These are phyloP conservation scores for Catharus bicknelli DNA, from an alignment of 2,113 vertebrate genomes.

Conservation along the genomic window DNA sequence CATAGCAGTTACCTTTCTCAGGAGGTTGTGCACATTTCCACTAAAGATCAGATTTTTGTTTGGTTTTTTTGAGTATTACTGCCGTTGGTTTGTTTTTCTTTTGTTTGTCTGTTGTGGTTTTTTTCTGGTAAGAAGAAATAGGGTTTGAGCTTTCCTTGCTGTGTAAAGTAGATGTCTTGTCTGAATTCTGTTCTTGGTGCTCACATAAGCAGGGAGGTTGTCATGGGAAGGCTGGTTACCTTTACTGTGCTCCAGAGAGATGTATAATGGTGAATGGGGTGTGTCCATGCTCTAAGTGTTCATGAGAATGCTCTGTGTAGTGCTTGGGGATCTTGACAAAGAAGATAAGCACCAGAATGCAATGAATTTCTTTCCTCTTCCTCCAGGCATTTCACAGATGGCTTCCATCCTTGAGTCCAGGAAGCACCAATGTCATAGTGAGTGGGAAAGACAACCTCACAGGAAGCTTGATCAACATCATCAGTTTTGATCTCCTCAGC, in stretches of 20 bases:
- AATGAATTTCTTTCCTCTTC: not conserved
- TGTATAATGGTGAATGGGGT: not conserved
- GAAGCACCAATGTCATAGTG: constrained; percentile 86
- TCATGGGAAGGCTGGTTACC: not conserved
- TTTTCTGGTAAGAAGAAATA: not conserved
- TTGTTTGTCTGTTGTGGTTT: not conserved
- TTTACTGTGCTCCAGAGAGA: not conserved
- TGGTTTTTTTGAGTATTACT: not conserved
- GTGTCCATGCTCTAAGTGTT: not conserved
- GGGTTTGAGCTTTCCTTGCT: not conserved
- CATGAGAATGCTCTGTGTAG: not conserved
- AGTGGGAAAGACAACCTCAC: constrained; percentile 84
- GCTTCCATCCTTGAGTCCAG: constrained; percentile 88
- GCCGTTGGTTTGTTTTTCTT: not conserved
- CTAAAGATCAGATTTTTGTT: not conserved
- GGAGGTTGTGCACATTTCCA: not conserved
- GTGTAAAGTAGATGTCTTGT: not conserved
- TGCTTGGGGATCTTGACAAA: not conserved
- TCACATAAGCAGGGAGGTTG: not conserved
- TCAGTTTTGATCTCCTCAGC: constrained; percentile 96
- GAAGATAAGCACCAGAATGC: not conserved
- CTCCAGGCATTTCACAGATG: constrained; percentile 88
- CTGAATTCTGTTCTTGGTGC: not conserved
- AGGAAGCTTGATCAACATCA: constrained; percentile 86
- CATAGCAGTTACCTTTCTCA: not conserved